Evolutionary conservation across 2,888 invertebrate genomes (phyloP), one percentile per base, ranked within the genome.

Genomic region (Miltochrista miniata): DNA sequence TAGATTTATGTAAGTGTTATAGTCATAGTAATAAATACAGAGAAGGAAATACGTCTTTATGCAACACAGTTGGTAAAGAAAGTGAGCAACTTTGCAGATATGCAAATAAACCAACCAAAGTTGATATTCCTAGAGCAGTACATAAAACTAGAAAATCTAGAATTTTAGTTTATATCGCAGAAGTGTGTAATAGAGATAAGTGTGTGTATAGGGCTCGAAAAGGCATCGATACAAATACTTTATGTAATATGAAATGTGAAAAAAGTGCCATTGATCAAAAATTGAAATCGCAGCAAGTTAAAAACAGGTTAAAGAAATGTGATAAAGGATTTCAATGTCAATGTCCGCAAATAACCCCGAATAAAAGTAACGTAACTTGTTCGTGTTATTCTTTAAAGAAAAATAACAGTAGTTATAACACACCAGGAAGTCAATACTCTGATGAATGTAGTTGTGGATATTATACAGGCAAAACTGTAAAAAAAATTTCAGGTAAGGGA

Each of bases 101-200:
- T 7, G 11, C 13, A 14, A 10, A 31, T 42, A 31, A 3, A 11
- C 11, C 14, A n/a, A n/a, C n/a, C n/a, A n/a, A n/a, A 18, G 2
- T 37, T 9, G 5, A 43, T 12, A 11, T 29, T 18, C 12, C 1
- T 18, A 31, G 29, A 38, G 1, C 15, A 33, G 7, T 8, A 18
- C 18, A 9, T 36, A 1, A 36, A 36, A 29, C 11, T 11, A 39
- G 7, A 38, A 31, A 38, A 11, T 45, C 38, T 15, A 45, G 38
- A 18, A 15, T 39, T 1, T 11, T 45, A 13, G 14, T 38, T 12
- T 45, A 45, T 39, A 10, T 39, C 12, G 12, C 45, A 18, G 38
- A 45, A 5, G 18, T 39, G 10, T 45, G 38, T 38, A 45, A 30
- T 24, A 45, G 45, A 33, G 33, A 33, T 10, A 45, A 45, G 13